phyloP scores from a whole-genome alignment of 1,140 invertebrate genomes.

The Caenorhabditis latens region DNA sequence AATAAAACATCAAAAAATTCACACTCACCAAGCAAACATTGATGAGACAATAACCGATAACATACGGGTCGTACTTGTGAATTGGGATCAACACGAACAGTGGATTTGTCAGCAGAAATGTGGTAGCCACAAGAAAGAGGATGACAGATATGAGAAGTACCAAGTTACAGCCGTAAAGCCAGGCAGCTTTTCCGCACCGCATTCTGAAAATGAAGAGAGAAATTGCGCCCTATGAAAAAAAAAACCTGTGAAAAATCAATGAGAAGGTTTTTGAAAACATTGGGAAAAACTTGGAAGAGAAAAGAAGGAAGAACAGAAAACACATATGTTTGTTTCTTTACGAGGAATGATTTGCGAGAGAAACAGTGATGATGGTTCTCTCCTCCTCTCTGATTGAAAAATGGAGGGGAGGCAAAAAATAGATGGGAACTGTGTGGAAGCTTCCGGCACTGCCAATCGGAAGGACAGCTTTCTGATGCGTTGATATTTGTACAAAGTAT shows the following conservation, averaged over 20 bases:
- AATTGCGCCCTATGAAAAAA: background rate
- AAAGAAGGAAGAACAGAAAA: slow-evolving; percentile 7
- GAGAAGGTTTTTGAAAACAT: background rate
- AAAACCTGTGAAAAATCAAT: background rate
- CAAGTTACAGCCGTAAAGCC: slow-evolving; percentile 4
- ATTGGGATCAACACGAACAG: slow-evolving; percentile 40
- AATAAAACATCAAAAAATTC: background rate
- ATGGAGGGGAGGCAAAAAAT: background rate
- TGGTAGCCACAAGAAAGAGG: slow-evolving; percentile 3
- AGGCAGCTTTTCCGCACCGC: slow-evolving; percentile 19
- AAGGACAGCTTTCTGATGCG: slow-evolving; percentile 27
- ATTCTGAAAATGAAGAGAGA: background rate
- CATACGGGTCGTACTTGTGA: slow-evolving; percentile 14
- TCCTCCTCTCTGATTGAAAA: background rate
- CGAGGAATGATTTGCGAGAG: background rate
- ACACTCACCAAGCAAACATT: slow-evolving; percentile 36
- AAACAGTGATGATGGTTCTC: slow-evolving; percentile 30
- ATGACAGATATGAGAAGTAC: background rate
- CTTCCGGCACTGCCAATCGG: slow-evolving; percentile 36
- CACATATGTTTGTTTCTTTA: slow-evolving; percentile 25
- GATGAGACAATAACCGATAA: slow-evolving; percentile 18
- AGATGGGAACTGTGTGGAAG: slow-evolving; percentile 39
- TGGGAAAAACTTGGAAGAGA: background rate
- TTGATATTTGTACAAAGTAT: slow-evolving; percentile 48
- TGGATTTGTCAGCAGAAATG: slow-evolving; percentile 5